A percentile compares a stretch with the other conserved stretches of the same genome.
phyloP scores from a whole-genome alignment of 2,797 vertebrate species.

The Neomorphus geoffroyi region DNA sequence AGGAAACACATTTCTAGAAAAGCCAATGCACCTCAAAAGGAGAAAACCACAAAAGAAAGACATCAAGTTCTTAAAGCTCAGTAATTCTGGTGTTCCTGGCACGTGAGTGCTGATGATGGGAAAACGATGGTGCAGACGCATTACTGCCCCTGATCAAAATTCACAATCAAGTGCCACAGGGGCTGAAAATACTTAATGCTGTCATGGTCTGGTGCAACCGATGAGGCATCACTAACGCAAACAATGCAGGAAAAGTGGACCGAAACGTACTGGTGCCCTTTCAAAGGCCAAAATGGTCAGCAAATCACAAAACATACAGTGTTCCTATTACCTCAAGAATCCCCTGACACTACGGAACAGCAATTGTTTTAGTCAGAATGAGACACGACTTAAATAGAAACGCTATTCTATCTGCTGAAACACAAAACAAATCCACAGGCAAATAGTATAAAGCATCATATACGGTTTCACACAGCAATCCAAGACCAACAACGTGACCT shows the following conservation, averaged over 20 bases:
- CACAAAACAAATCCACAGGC: slow-evolving; percentile 12
- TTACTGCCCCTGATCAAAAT: background rate
- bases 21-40: background rate
- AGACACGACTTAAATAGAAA: slow-evolving; percentile 41
- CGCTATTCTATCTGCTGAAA: slow-evolving; percentile 16
- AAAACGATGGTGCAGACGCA: background rate
- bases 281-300: background rate
- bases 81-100: background rate
- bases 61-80: background rate
- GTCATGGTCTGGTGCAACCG: background rate
- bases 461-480: background rate
- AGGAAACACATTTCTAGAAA: background rate
- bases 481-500: slow-evolving; percentile 4
- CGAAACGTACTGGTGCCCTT: background rate
- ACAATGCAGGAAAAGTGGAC: slow-evolving; percentile 1
- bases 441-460: background rate
- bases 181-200: background rate
- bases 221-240: slow-evolving; percentile 1
- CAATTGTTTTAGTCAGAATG: slow-evolving; percentile 35
- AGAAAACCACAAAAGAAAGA: background rate
- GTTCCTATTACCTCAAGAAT: slow-evolving; percentile 29
- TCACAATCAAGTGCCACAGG: background rate
- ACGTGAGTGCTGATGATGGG: background rate
- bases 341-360: slow-evolving; percentile 18
- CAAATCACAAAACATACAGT: background rate